Conservation (phyloP, 1,140 invertebrate genomes). For the Ruditapes philippinarum region DNA sequence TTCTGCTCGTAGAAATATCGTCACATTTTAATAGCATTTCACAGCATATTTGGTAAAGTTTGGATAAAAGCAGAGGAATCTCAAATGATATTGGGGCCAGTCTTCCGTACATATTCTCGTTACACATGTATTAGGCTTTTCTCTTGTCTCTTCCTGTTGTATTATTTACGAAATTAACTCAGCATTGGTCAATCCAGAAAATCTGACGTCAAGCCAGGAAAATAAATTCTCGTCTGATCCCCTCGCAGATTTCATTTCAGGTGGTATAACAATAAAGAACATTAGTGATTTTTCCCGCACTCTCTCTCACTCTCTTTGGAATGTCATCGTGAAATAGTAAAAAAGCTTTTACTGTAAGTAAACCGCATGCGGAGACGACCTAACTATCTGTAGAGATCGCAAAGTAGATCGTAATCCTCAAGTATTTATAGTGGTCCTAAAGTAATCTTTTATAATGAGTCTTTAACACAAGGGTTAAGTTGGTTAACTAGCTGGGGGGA, state of each 20-base stretch:
- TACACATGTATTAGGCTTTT: too few relatives aligned
- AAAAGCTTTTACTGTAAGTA: slow-evolving; percentile 20
- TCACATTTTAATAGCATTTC: too few relatives aligned
- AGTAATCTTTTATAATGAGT: slow-evolving; percentile 5
- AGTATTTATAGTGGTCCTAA: slow-evolving; percentile 25
- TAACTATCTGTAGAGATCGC: neutral
- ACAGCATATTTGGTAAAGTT: too few relatives aligned
- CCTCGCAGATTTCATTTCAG: neutral
- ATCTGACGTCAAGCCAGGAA: neutral
- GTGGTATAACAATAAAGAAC: neutral
- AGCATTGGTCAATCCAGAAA: too few relatives aligned
- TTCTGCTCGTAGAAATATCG: too few relatives aligned
- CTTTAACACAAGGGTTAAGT: slow-evolving; percentile 10
- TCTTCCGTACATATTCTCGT: too few relatives aligned
- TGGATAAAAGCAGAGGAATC: too few relatives aligned
- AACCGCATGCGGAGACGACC: slow-evolving; percentile 1
- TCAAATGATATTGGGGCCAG: too few relatives aligned
- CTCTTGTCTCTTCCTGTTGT: too few relatives aligned
- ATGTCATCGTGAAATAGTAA: neutral
- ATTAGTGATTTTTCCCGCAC: neutral
- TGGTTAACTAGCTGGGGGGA: too few relatives aligned
- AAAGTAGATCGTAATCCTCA: slow-evolving; percentile 16
- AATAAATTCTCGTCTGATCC: neutral
- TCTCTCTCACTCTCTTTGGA: neutral
- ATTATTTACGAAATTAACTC: too few relatives aligned